These are phyloP conservation scores for Onychorhynchus coronatus DNA, from an alignment of 2,113 vertebrate species.

Conservation along the genomic window DNA sequence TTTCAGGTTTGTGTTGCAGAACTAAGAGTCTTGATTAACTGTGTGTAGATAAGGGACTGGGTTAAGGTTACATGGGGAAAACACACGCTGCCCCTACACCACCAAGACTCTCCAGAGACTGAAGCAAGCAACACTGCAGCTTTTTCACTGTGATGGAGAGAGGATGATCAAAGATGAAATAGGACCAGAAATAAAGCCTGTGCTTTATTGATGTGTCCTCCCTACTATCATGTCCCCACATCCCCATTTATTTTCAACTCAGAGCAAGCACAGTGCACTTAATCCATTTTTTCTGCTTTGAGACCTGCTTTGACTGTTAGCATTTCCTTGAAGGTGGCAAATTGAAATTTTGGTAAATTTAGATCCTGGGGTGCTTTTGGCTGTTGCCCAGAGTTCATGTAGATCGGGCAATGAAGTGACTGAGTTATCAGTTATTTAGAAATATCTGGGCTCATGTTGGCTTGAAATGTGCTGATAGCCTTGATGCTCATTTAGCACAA, in stretches of 20 bases:
- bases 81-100: not conserved
- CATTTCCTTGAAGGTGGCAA: not conserved
- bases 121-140: not conserved
- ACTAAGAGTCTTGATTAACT: not conserved
- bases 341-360: not conserved
- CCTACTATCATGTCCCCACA: not conserved
- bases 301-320: not conserved
- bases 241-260: not conserved
- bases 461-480: not conserved
- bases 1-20: not conserved
- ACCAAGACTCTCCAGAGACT: not conserved
- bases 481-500: not conserved
- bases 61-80: not conserved
- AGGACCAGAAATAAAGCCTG: not conserved
- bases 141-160: not conserved
- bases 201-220: not conserved
- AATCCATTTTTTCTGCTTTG: not conserved
- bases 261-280: not conserved
- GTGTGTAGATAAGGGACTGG: not conserved
- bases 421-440: not conserved
- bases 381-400: not conserved
- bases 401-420: not conserved
- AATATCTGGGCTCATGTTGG: not conserved
- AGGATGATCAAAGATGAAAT: not conserved
- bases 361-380: not conserved